phyloP scores from a whole-genome alignment of 35 echinoderm and acorn worm genomes.

The Lytechinus variegatus region DNA sequence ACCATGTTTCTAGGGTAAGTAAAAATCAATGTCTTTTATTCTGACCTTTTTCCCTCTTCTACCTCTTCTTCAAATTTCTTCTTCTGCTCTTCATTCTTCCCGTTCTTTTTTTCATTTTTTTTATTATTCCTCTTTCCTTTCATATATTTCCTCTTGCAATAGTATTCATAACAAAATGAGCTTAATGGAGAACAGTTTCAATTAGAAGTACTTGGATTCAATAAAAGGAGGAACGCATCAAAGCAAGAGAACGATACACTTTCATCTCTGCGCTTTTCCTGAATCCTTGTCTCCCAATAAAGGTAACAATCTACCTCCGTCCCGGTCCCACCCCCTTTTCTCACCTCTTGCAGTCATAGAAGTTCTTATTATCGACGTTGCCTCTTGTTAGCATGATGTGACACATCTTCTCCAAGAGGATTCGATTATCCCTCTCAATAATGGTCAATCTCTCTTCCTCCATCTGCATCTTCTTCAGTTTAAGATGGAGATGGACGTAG shows the following conservation, averaged over 20 bases:
- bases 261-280: background rate
- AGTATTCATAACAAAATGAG: no score
- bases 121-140: background rate
- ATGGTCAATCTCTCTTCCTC: conserved; percentile 91
- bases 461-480: conserved; percentile 98
- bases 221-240: no score
- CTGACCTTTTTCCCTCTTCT: no score
- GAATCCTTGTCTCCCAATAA: background rate
- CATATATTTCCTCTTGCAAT: background rate
- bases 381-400: conserved; percentile 93
- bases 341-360: conserved; percentile 88
- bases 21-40: no score
- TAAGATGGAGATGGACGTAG: conserved; percentile 97
- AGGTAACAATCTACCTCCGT: background rate
- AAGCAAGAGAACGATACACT: no score
- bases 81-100: no score
- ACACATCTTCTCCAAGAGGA: conserved; percentile 97
- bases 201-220: no score
- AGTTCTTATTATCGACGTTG: conserved; percentile 87
- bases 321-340: background rate
- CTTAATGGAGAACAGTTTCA: no score
- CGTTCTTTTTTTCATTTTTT: no score
- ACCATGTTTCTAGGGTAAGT: no score
- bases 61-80: no score
- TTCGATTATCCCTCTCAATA: conserved; percentile 94